Base-by-base conservation (phyloP, 1,140 invertebrate genomes). In the Octopus bimaculoides region DNA sequence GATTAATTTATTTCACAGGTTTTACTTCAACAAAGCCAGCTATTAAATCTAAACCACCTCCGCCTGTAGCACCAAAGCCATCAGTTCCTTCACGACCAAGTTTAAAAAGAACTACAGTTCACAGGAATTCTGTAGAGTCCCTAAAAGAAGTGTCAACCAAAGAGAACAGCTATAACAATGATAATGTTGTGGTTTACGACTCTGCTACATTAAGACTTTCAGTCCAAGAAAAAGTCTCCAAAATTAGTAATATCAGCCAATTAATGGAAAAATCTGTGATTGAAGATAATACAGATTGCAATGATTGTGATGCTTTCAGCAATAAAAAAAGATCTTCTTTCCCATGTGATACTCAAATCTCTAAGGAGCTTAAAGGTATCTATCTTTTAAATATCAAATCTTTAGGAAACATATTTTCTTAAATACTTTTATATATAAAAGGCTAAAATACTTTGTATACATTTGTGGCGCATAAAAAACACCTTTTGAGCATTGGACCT, bases 191-290 rank as follows among this genome's bases (percentile, higher is more conserved):
- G 1, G 84, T 83, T 12, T 81, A 81, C 17, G 84, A 85, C 74
- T 84, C 84, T 6, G 78, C 79, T 26, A 85, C 84, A 8, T 74
- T 84, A 54, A 75, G 84, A 20, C 12, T 84, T 54, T 83, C 82
- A 5, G 83, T 85, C 4, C 81, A 83, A 73, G 84, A 85, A 55
- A 85, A 85, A 81, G 83, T 85, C 71, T 83, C 84, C 77, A 76
- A 82, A 20, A 56, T 85, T 17, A 83, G 82, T 77, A 76, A 81
- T 55, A 77, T 79, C 69, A 78, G 78, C 69, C 26, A 41, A 41
- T 41, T 41, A 41, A 41, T 41, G 26, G 26, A 41, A 41, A 41
- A 41, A 41, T 3, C 26, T 41, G 26, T 41, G 26, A 41, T 41
- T 41, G 26, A 41, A 41, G 26, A 41, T 41, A 41, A 41, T 41